Conservation (phyloP, 2,113 vertebrate species). For the Candoia aspera region DNA sequence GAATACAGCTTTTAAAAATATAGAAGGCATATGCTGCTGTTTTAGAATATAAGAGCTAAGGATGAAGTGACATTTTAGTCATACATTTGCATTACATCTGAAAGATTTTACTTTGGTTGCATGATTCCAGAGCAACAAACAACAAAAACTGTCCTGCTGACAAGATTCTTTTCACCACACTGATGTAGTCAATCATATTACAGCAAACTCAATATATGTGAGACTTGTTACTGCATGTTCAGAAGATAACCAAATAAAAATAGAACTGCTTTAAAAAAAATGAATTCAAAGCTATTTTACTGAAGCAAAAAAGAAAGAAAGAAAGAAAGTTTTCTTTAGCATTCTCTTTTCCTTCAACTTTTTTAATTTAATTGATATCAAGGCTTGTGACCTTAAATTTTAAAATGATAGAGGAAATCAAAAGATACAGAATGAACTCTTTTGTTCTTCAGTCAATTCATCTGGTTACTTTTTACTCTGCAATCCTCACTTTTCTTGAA, state of each 20-base stretch:
- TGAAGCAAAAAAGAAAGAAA: neutral
- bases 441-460: neutral
- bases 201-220: neutral
- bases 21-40: constrained; percentile 42
- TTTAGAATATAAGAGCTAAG: constrained; percentile 42
- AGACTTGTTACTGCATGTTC: neutral
- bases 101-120: neutral
- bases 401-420: neutral
- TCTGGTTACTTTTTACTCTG: neutral
- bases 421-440: neutral
- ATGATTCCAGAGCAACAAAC: neutral
- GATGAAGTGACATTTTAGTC: constrained; percentile 47
- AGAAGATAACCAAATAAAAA: neutral
- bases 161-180: neutral
- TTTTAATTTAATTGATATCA: neutral
- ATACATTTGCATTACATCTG: neutral
- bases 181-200: neutral
- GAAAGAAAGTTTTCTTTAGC: neutral
- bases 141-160: neutral
- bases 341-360: neutral
- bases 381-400: neutral
- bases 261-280: neutral
- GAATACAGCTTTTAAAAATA: constrained; percentile 13
- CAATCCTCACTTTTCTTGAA: neutral
- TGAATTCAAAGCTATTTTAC: neutral